Conservation (phyloP, 2,113 vertebrate genomes). For the Hystrix cristata region DNA sequence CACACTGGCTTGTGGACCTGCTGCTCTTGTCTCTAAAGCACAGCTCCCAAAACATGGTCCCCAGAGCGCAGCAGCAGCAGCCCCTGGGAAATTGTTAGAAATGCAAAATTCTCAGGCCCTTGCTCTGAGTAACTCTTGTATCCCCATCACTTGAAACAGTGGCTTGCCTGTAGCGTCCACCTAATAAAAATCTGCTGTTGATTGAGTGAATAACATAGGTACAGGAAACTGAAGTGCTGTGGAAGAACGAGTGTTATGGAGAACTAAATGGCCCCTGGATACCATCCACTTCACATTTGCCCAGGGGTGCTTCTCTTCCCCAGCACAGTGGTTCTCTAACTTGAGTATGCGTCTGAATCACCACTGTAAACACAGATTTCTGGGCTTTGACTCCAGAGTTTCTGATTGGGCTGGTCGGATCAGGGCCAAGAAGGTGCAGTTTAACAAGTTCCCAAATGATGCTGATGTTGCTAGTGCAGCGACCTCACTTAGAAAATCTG, state of each 20-base stretch:
- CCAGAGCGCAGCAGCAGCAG: not conserved
- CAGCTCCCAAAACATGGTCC: not conserved
- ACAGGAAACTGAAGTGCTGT: not conserved
- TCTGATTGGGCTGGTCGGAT: not conserved
- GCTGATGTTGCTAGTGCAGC: not conserved
- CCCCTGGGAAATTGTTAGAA: not conserved
- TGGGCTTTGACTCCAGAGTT: not conserved
- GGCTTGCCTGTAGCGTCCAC: not conserved
- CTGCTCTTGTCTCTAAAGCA: not conserved
- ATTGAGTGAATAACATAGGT: not conserved
- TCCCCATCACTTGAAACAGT: not conserved
- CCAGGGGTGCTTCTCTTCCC: not conserved
- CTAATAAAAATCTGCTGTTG: not conserved
- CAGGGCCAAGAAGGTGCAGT: not conserved
- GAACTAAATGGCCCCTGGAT: not conserved
- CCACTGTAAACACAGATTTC: conserved; percentile 20
- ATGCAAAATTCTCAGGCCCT: not conserved
- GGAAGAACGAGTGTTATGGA: not conserved
- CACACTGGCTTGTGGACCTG: not conserved
- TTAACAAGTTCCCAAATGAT: not conserved
- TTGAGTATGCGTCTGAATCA: not conserved
- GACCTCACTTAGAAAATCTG: not conserved
- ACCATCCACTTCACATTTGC: not conserved
- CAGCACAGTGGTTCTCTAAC: not conserved
- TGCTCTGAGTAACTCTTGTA: not conserved